Evolutionary conservation across 2,113 vertebrate genomes (phyloP).

Genomic region (Oceanites oceanicus): DNA sequence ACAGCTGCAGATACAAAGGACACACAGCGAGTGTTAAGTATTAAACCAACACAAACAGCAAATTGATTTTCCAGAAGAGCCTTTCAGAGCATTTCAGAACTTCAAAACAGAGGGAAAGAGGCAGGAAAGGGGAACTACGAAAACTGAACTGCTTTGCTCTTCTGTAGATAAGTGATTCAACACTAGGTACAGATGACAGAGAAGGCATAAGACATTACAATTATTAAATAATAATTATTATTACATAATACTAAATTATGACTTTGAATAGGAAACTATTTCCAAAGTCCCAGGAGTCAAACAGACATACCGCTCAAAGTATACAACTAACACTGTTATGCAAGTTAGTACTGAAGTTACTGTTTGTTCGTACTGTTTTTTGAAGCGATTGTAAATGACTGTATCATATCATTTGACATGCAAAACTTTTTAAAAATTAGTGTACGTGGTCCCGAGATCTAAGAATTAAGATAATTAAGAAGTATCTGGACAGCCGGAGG

Average conservation of each 20-base stretch:
- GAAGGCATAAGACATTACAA: not conserved
- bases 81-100: slow-evolving; percentile 1
- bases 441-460: not conserved
- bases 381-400: not conserved
- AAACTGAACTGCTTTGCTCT: not conserved
- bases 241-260: no score
- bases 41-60: slow-evolving; percentile 55
- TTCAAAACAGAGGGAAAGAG: not conserved
- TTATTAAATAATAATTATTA: not conserved
- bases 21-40: slow-evolving; percentile 11
- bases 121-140: not conserved
- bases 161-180: not conserved
- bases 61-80: slow-evolving; percentile 36
- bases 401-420: fast-evolving
- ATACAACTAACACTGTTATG: not conserved
- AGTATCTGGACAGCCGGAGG: not conserved
- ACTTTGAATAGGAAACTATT: not conserved
- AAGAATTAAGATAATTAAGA: not conserved
- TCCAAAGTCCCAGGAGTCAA: not conserved
- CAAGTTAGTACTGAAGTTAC: not conserved
- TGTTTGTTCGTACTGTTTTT: not conserved
- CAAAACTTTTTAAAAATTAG: not conserved
- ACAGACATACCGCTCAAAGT: not conserved
- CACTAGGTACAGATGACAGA: not conserved
- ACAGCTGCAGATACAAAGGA: slow-evolving; percentile 43